These are phyloP conservation scores for Vombatus ursinus DNA, from an alignment of 2,113 vertebrate genomes.

Conservation along the genomic window DNA sequence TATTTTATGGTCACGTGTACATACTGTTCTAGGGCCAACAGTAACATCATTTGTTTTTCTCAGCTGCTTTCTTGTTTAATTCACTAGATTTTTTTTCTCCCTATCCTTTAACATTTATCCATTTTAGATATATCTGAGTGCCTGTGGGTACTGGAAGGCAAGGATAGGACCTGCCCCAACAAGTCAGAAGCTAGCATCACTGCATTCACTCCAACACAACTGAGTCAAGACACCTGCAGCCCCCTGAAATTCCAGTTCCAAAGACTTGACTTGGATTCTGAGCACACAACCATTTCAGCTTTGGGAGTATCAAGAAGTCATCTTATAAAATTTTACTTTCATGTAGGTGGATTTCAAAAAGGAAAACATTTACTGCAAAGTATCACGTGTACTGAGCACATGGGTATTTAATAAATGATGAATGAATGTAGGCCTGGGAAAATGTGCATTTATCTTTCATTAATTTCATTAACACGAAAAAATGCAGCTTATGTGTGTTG, in stretches of 20 bases:
- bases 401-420: neutral
- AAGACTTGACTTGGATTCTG: neutral
- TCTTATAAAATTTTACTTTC: conserved; percentile 7
- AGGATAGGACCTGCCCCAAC: neutral
- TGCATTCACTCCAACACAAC: neutral
- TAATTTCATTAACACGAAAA: conserved; percentile 29
- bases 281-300: neutral
- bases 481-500: neutral
- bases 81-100: conserved; percentile 2
- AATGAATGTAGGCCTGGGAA: neutral
- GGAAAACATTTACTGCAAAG: conserved; percentile 14
- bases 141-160: neutral
- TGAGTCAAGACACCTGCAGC: neutral
- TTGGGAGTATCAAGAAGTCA: neutral
- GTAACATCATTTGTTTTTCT: conserved; percentile 1
- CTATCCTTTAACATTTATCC: neutral
- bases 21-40: conserved; percentile 35
- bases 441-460: conserved; percentile 11
- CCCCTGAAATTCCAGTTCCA: neutral
- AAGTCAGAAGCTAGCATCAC: conserved; percentile 8
- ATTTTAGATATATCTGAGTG: conserved; percentile 12
- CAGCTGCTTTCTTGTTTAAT: conserved; percentile 16
- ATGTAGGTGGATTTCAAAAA: conserved; percentile 37
- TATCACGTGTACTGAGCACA: conserved; percentile 16
- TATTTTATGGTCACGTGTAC: neutral